Base-by-base conservation (phyloP, 2,113 vertebrate genomes). In the Cebus imitator region DNA sequence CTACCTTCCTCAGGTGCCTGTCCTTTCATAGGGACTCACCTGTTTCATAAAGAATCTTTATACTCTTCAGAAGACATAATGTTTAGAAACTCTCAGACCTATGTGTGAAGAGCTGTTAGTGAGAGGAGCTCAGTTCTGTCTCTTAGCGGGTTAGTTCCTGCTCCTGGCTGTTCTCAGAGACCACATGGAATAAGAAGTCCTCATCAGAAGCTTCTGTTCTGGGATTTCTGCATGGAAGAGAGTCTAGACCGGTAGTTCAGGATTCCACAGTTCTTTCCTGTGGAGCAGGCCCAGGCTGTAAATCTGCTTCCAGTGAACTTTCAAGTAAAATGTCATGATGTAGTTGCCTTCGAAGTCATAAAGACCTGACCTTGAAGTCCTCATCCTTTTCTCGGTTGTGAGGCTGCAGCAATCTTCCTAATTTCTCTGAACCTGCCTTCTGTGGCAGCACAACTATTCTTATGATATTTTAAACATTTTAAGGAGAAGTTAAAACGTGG, bases 31-130 rank as follows among this genome's bases (percentile, higher is more conserved):
- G 37, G 3, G 7, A 68, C 16, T 21, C 27, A 73, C n/a, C 13
- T 50, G 16, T 48, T 83, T 84, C 37, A 52, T 83, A 61, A 85
- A 73, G 43, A 37, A 73, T 89, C 55, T 92, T 72, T 50, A n/a
- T 61, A 43, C 55, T 37, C n/a, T 89, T 45, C 5, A 20, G 55
- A 73, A 72, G 10, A 52, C 7, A 11, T 9, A 43, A 40, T 18
- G 35, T 43, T 92, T 76, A 76, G 76, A 91, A 90, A 87, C 40
- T 93, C n/a, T 37, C 11, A 9, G 72, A 80, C 45, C n/a, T 70
- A 23, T 87, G 66, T 37, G 23, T 8, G 64, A 78, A 43, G 55
- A 81, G 37, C 48, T 70, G 21, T 68, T 66, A 25, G 37, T 45
- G 27, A 92, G 8, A 78, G 35, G 40, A 72, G 25, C 76, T 92